Conservation (phyloP, 1,140 invertebrate species). For the Sitobion miscanthi region DNA sequence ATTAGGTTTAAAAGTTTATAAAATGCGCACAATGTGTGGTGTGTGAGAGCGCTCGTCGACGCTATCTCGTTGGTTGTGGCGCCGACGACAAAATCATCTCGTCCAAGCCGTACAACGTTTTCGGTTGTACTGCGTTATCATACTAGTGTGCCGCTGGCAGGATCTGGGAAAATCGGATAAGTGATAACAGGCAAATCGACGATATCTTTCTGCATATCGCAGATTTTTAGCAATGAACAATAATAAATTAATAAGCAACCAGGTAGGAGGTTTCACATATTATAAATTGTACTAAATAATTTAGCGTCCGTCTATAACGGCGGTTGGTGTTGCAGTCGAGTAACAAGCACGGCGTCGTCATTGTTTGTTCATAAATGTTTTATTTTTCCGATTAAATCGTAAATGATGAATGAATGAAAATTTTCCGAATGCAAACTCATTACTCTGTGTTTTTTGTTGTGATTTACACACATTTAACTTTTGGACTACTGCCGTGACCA, state of each 20-base stretch:
- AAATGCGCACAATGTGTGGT: too few species aligned
- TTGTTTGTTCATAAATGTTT: not conserved
- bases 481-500: not conserved
- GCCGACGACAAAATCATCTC: not conserved
- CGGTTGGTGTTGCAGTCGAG: too few species aligned
- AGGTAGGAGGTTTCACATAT: not conserved
- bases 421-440: not conserved
- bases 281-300: not conserved
- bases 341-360: too few species aligned
- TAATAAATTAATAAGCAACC: not conserved
- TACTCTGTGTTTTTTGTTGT: not conserved
- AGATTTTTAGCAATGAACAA: not conserved
- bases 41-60: not conserved
- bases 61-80: not conserved
- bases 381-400: not conserved
- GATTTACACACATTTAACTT: not conserved
- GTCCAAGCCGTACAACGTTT: not conserved
- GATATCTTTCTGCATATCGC: not conserved
- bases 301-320: not conserved
- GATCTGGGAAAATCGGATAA: not conserved
- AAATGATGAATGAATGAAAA: not conserved
- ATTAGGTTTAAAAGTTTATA: too few species aligned
- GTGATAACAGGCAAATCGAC: not conserved
- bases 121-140: not conserved
- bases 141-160: not conserved